Base-by-base conservation (phyloP, 2,113 vertebrate species). In the Corvus moneduloides region DNA sequence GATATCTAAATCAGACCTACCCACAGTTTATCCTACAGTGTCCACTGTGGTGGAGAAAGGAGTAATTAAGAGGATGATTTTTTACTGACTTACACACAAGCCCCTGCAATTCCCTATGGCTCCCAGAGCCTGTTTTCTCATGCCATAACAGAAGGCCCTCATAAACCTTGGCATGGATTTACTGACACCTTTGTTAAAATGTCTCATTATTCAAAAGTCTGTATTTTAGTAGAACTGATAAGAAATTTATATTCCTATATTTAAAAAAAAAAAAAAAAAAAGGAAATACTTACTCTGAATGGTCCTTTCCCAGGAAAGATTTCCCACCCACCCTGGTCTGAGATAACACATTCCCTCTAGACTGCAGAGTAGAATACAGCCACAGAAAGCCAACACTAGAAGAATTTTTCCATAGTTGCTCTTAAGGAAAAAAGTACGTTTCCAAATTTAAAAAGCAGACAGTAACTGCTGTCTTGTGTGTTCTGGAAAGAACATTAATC, bases 401-500 rank as follows among this genome's bases (percentile, higher is more conserved):
- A 87, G 64, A 81, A 84, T 93, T 93, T 97, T 97, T 97, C 94
- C 94, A 89, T 22, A 90, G 76, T 18, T 95, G n/a, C 46, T 88
- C 63, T 90, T 84, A 90, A 83, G 80, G 61, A 93, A n/a, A 91
- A 90, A 96, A 94, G 64, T 62, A 89, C 2, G 0, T 79, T 95
- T 94, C 94, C 96, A 97, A 79, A 96, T 94, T 90, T 94, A 94
- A 94, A 95, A 95, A 93, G 83, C 96, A 94, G 93, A 87, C 66
- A 76, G 92, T 68, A 73, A 92, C 49, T 75, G 64, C 75, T 67
- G 86, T 24, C 77, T 64, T 72, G 41, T 20, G 39, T 73, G 68
- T 23, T 90, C 97, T 96, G 95, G 94, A 96, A 97, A 96, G 87
- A 87, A 89, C 86, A 93, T 96, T 94, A 94, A 95, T 97, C 93